Evolutionary conservation across 2,113 vertebrate species (phyloP), one percentile per base, ranked within the genome.

Genomic region (Archilochus colubris): DNA sequence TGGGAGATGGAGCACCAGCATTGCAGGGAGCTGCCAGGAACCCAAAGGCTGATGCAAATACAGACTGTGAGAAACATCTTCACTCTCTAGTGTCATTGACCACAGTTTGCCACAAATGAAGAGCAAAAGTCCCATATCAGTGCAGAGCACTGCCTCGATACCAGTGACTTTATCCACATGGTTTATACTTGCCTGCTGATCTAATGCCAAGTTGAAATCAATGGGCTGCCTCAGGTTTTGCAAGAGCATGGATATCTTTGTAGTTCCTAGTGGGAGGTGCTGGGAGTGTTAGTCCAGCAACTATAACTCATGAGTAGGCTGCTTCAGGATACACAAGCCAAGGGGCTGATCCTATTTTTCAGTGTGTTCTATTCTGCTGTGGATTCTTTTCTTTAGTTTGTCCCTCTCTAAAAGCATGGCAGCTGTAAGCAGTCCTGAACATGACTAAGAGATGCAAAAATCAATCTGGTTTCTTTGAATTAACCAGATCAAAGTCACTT

Each of bases 41-140:
- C 51, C 58, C 2, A 1, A 36, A 31, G 44, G 43, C 36, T 64
- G 23, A 64, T 0, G 5, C 6, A 33, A 6, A 13, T 31, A 59
- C 38, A 28, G n/a, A 28, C 21, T 0, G 1, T 62, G 27, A 10
- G 80, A 70, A 86, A 7, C 0, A 0, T 31, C 51, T 86, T 83
- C 25, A 23, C 13, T 43, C 16, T 5, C 6, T 55, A 6, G 8
- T 81, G 28, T 54, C 30, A 14, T 6, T 43, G 33, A 38, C n/a
- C 48, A 77, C 0, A 0, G 17, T 74, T 72, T 73, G 13, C 18
- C 24, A 23, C 17, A 36, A 7, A 7, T 0, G 0, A 80, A 74
- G 64, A 61, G 53, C 61, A 36, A 43, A 66, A 30, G 7, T 59
- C 75, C 31, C 21, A 30, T 51, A 57, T 51, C 28, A 24, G 13